Base-by-base conservation (phyloP, 2,888 invertebrate genomes). In the Dynastes grantii region DNA sequence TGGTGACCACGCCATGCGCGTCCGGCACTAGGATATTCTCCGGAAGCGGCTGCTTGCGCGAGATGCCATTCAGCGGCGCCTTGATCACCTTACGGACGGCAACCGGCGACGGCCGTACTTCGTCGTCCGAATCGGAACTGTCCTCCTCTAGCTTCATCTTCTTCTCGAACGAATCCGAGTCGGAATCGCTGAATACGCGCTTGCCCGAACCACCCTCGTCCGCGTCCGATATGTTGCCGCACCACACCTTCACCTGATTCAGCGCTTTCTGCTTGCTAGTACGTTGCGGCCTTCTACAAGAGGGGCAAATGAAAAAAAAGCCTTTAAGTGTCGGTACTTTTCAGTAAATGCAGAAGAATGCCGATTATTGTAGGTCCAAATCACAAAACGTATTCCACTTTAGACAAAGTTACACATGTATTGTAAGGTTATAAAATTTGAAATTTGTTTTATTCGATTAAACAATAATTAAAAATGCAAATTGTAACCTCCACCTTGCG, bases 221-320 rank as follows among this genome's bases (percentile, higher is more conserved):
- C 27, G 91, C 91, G 5, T 92, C 90, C 63, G 90, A 90, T 86
- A 91, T 92, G 0, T 91, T 93, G 13, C 95, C 95, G 83, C 95
- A 95, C 96, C 96, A 96, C 79, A 94, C 94, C 86, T 96, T 96
- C 77, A 96, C 95, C 87, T 95, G 95, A 87, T 95, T 94, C 87
- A 95, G 89, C 0, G 95, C 95, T 83, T 94, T 95, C 70, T 93
- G 94, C 87, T 96, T 96, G 84, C 95, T 95, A n/a, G 93, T 93
- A 27, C 95, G 90, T 85, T 93, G 93, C 2, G 95, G 93, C 37
- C 95, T 92, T 2, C 93, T 93, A 81, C 45, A 85, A 78, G 9
- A 53, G 53, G 65, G 61, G 16, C 73, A 64, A 77, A 22, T 22
- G 22, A 22, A 22, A 22, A 22, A 22, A 78, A 58, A 65, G 51